Evolutionary conservation across 1,140 invertebrate species (phyloP).

Genomic region (Papilio dardanus): DNA sequence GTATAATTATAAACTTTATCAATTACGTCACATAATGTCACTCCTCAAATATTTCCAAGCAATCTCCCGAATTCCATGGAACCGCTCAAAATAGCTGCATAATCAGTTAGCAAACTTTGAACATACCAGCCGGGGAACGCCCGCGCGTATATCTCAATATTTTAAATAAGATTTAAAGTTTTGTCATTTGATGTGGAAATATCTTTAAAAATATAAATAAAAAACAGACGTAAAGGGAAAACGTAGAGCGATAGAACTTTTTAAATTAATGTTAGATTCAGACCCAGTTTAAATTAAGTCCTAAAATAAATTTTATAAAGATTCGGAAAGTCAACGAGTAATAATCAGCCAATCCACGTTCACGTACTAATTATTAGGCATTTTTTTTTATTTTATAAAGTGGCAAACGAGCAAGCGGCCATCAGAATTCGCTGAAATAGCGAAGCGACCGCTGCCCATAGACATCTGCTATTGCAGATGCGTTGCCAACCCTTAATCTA

Average conservation of each 20-base stretch:
- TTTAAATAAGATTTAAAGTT: background rate
- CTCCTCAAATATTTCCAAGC: background rate
- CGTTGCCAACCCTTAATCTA: no score
- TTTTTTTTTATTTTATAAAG: no score
- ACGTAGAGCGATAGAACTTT: background rate
- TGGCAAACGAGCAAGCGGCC: no score
- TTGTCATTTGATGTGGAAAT: background rate
- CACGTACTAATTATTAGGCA: no score
- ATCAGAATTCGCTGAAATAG: no score
- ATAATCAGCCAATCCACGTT: no score
- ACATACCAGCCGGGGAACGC: conserved; percentile 3
- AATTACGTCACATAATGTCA: background rate
- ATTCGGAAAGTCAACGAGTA: no score
- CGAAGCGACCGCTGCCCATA: no score
- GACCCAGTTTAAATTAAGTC: no score
- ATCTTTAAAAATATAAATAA: background rate
- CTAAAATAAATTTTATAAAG: no score
- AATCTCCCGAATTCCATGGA: conserved; percentile 10
- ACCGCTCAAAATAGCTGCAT: background rate
- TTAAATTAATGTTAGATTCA: background rate
- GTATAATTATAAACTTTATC: background rate
- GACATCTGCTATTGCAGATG: no score
- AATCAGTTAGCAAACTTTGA: conserved; percentile 24
- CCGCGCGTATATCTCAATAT: background rate
- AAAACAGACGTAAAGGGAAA: background rate